Evolutionary conservation across 2,888 invertebrate species (phyloP).

Genomic region (Lamproptera curius): DNA sequence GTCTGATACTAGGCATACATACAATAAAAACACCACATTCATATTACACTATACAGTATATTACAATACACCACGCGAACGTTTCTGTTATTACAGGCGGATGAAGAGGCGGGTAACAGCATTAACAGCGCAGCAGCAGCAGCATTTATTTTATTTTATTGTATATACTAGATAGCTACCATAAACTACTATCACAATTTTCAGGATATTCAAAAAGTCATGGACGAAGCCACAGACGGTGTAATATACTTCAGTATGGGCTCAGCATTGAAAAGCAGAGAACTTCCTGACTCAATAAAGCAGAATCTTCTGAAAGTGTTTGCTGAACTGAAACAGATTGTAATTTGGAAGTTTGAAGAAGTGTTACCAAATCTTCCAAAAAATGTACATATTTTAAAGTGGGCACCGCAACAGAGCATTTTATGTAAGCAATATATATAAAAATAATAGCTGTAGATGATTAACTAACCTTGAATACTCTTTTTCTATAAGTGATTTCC

Average conservation of each 20-base stretch:
- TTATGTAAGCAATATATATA: too few relatives aligned
- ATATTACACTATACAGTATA: too few relatives aligned
- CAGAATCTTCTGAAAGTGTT: slow-evolving; percentile 46
- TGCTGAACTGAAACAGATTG: slow-evolving; percentile 51
- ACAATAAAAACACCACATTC: too few relatives aligned
- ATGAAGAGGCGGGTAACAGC: not conserved
- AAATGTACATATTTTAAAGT: slow-evolving; percentile 57
- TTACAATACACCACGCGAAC: too few relatives aligned
- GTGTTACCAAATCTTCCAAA: slow-evolving; percentile 39
- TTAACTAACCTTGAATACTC: too few relatives aligned
- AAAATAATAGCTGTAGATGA: too few relatives aligned
- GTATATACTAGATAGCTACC: not conserved
- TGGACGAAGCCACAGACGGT: slow-evolving; percentile 54
- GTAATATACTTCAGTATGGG: slow-evolving; percentile 69
- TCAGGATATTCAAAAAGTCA: slow-evolving; percentile 47
- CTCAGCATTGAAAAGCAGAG: slow-evolving; percentile 49
- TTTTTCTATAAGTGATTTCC: too few relatives aligned
- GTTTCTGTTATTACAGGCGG: too few relatives aligned
- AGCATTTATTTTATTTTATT: too few relatives aligned
- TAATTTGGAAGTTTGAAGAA: slow-evolving; percentile 69
- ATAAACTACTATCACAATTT: not conserved
- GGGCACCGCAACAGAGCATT: slow-evolving; percentile 58
- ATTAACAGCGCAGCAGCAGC: too few relatives aligned
- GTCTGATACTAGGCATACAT: not conserved
- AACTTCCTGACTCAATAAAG: slow-evolving; percentile 42